Evolutionary conservation across 37 sponge, comb jelly and placozoan species (phyloP).

Genomic region (Agelas oroides): DNA sequence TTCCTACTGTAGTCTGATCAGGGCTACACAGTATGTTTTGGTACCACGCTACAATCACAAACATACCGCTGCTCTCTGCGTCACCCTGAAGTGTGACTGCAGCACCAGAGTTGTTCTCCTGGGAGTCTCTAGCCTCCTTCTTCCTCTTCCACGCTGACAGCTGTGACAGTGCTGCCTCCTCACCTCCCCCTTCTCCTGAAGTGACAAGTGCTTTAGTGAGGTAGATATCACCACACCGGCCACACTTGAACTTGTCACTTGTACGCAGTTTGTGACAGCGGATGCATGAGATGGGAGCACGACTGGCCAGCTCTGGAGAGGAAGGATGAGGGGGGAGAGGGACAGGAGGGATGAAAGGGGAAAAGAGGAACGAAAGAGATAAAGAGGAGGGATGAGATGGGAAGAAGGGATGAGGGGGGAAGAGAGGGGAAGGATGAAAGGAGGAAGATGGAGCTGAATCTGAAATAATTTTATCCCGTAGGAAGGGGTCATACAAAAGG

Average conservation of each 20-base stretch:
- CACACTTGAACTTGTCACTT: conserved; percentile 62
- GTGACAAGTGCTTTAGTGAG: conserved; percentile 30
- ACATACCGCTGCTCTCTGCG: too few species aligned
- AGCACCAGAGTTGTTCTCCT: not conserved
- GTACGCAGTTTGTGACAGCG: conserved; percentile 54
- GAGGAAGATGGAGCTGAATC: too few species aligned
- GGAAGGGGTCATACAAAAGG: too few species aligned
- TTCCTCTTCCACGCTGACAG: not conserved
- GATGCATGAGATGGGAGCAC: conserved; percentile 63
- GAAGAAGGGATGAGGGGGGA: not conserved
- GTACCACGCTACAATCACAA: too few species aligned
- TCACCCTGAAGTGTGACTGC: not conserved
- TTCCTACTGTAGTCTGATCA: too few species aligned
- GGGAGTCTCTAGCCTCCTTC: not conserved
- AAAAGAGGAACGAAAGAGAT: not conserved
- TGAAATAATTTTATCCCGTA: too few species aligned
- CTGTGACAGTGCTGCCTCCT: not conserved
- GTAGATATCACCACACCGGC: conserved; percentile 80
- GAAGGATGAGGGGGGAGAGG: not conserved
- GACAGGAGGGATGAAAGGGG: not conserved
- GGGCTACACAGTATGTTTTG: too few species aligned
- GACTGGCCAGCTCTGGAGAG: conserved; percentile 22
- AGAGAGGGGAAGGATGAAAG: too few species aligned
- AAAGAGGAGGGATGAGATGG: too few species aligned
- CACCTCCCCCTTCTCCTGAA: not conserved